These are phyloP conservation scores for Corythucha ciliata DNA, from an alignment of 2,888 invertebrate genomes.

Conservation along the genomic window DNA sequence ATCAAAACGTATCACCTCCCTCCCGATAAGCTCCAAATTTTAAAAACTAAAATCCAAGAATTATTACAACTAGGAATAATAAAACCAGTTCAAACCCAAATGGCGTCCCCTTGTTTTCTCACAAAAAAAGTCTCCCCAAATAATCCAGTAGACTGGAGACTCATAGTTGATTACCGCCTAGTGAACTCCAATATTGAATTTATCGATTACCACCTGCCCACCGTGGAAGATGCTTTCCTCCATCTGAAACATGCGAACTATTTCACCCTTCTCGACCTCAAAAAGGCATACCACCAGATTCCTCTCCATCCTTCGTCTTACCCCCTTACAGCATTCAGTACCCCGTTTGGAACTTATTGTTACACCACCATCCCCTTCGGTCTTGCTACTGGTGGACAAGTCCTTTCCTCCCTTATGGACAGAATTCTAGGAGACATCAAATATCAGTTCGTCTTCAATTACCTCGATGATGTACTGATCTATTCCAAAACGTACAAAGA, in stretches of 20 bases:
- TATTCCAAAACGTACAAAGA: conserved; percentile 20
- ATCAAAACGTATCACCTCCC: too few species aligned
- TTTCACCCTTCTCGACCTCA: conserved; percentile 24
- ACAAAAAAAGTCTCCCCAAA: conserved; percentile 4
- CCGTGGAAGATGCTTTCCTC: conserved; percentile 16
- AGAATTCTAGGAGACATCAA: conserved; percentile 24
- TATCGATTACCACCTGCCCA: conserved; percentile 15
- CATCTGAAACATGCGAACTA: conserved; percentile 6
- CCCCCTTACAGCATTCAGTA: conserved; percentile 20
- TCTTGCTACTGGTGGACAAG: conserved; percentile 22
- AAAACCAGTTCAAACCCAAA: not conserved
- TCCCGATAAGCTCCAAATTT: too few species aligned
- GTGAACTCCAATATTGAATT: conserved; percentile 6
- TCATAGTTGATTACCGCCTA: conserved; percentile 30
- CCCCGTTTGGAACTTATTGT: conserved; percentile 16
- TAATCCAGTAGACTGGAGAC: conserved; percentile 10
- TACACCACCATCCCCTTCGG: conserved; percentile 26
- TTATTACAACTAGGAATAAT: too few species aligned
- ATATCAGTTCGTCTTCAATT: conserved; percentile 26
- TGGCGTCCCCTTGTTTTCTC: conserved; percentile 12
- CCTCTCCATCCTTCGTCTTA: conserved; percentile 1
- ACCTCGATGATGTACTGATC: conserved; percentile 28
- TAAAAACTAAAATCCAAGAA: too few species aligned
- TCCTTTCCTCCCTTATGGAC: conserved; percentile 25
- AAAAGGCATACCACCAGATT: conserved; percentile 25